Conservation (phyloP, 2,113 vertebrate genomes). For the Cairina moschata region DNA sequence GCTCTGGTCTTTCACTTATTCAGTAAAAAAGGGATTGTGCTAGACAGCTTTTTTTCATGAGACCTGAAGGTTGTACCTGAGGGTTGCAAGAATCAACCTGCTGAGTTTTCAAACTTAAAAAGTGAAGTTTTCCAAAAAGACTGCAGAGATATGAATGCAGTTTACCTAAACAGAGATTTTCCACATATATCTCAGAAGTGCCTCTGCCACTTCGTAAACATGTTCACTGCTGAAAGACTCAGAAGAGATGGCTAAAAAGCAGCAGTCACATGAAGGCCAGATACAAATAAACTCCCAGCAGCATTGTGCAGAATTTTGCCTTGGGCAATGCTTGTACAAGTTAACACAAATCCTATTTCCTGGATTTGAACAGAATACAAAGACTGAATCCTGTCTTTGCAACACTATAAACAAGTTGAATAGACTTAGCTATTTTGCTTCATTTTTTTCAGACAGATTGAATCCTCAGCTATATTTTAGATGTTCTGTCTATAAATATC, state of each 20-base stretch:
- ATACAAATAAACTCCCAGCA: neutral
- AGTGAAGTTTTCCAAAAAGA: neutral
- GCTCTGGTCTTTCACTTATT: neutral
- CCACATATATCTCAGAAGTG: neutral
- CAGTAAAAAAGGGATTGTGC: neutral
- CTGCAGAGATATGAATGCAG: rapidly evolving
- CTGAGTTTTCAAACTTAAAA: neutral
- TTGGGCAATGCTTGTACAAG: rapidly evolving
- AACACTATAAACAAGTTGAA: neutral
- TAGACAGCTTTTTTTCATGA: neutral
- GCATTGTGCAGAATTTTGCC: neutral
- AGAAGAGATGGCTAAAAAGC: neutral
- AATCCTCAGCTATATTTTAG: neutral
- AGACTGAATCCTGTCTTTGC: neutral
- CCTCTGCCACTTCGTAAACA: neutral
- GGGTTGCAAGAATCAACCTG: neutral
- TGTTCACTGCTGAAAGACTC: neutral
- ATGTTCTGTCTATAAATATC: neutral
- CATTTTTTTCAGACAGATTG: neutral
- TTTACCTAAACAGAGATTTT: neutral
- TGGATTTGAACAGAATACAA: neutral
- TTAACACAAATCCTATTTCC: neutral
- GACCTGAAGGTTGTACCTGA: neutral
- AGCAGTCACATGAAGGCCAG: neutral
- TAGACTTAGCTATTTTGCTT: neutral